Conservation (phyloP, 2,797 vertebrate species). For the Epinephelus malabaricus region DNA sequence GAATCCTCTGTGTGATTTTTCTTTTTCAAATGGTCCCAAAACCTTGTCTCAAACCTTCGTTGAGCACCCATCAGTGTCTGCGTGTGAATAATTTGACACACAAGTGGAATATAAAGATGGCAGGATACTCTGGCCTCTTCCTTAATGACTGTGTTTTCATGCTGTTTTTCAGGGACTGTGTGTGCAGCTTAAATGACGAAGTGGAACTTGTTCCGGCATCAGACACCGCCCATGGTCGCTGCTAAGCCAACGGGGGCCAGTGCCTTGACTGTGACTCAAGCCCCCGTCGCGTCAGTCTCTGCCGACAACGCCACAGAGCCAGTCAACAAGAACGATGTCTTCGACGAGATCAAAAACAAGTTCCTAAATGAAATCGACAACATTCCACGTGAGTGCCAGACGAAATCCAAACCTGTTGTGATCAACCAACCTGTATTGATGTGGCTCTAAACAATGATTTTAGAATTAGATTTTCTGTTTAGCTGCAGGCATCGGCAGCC, state of each 20-base stretch:
- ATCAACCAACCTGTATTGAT: constrained; percentile 54
- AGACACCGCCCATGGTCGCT: constrained; percentile 85
- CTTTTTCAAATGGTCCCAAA: background rate
- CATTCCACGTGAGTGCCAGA: constrained; percentile 92
- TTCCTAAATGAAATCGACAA: constrained; percentile 96
- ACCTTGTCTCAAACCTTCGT: background rate
- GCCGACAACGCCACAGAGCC: constrained; percentile 90
- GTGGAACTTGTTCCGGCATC: constrained; percentile 85
- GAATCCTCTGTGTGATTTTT: background rate
- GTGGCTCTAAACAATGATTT: constrained; percentile 68
- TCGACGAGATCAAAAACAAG: constrained; percentile 93
- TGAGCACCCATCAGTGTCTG: background rate
- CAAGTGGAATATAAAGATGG: background rate
- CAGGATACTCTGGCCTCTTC: background rate
- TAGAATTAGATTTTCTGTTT: constrained; percentile 77
- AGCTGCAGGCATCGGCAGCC: constrained; percentile 68
- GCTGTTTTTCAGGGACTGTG: constrained; percentile 72
- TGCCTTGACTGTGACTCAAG: constrained; percentile 79
- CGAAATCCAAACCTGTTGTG: constrained; percentile 31
- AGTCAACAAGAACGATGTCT: constrained; percentile 90
- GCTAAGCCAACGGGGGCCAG: constrained; percentile 82
- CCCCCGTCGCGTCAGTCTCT: constrained; percentile 79
- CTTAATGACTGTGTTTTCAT: background rate
- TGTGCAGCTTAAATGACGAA: constrained; percentile 82
- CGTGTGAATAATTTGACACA: background rate